Conservation (phyloP, 2,888 invertebrate genomes). For the Balanococcus diminutus region DNA sequence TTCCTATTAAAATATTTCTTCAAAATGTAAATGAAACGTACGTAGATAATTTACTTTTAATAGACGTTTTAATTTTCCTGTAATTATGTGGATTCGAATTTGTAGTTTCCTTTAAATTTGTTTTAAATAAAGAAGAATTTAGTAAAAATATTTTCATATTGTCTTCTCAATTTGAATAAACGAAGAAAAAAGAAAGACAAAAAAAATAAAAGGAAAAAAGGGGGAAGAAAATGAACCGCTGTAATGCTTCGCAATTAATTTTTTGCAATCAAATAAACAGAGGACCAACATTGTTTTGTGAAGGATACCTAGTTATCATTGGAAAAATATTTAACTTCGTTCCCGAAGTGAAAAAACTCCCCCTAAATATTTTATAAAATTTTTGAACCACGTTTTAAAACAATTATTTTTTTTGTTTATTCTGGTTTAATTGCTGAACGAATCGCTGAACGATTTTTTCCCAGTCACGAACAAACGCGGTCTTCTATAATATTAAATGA, state of each 20-base stretch:
- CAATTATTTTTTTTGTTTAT: neutral
- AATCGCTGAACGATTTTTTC: neutral
- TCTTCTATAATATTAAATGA: neutral
- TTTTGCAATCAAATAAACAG: conserved; percentile 9
- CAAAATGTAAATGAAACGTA: neutral
- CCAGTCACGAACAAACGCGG: neutral
- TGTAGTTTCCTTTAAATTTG: neutral
- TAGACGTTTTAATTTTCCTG: neutral
- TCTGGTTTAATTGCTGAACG: neutral
- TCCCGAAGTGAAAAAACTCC: neutral
- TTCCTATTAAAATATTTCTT: neutral
- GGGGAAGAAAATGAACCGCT: neutral
- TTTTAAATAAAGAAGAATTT: neutral
- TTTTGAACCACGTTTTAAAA: neutral
- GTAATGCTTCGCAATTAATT: neutral
- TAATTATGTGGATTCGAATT: neutral
- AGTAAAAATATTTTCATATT: neutral
- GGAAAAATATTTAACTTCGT: neutral
- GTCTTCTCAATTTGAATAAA: neutral
- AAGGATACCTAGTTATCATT: neutral
- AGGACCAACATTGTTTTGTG: neutral
- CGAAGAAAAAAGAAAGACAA: neutral
- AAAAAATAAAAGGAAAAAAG: neutral
- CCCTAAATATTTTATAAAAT: neutral
- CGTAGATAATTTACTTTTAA: neutral